These are phyloP conservation scores for Oreochromis spilurus DNA, from an alignment of 2,113 vertebrate genomes.

Conservation along the genomic window DNA sequence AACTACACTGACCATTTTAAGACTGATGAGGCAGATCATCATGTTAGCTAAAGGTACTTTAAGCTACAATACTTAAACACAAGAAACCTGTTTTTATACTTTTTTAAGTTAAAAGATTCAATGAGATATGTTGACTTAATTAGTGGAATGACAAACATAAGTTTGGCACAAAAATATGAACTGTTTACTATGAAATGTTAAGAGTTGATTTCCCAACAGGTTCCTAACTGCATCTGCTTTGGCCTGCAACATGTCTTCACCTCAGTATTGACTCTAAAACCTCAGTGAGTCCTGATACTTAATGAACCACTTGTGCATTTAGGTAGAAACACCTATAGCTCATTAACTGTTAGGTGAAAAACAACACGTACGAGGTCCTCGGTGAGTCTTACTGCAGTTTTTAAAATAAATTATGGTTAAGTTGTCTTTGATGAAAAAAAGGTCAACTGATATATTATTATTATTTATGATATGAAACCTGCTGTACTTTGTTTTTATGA, in stretches of 20 bases:
- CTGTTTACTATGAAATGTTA: neutral
- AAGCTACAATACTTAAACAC: neutral
- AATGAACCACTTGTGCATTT: neutral
- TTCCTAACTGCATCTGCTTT: neutral
- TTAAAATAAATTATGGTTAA: neutral
- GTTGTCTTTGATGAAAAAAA: neutral
- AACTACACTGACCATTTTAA: accelerated
- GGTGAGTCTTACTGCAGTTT: neutral
- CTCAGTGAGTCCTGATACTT: neutral
- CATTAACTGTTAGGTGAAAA: neutral
- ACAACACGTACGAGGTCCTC: neutral
- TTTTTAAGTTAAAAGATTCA: neutral
- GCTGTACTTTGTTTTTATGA: neutral
- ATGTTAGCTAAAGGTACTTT: neutral
- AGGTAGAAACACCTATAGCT: neutral
- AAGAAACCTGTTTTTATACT: neutral
- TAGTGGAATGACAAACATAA: neutral
- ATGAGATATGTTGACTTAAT: neutral
- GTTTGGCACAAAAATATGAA: neutral
- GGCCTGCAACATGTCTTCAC: neutral
- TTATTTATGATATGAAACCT: neutral
- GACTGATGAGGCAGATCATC: neutral
- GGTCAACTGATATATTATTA: neutral
- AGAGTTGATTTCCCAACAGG: neutral
- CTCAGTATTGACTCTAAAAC: neutral